These are phyloP conservation scores for Anhinga anhinga DNA, from an alignment of 2,113 vertebrate genomes.

Conservation along the genomic window DNA sequence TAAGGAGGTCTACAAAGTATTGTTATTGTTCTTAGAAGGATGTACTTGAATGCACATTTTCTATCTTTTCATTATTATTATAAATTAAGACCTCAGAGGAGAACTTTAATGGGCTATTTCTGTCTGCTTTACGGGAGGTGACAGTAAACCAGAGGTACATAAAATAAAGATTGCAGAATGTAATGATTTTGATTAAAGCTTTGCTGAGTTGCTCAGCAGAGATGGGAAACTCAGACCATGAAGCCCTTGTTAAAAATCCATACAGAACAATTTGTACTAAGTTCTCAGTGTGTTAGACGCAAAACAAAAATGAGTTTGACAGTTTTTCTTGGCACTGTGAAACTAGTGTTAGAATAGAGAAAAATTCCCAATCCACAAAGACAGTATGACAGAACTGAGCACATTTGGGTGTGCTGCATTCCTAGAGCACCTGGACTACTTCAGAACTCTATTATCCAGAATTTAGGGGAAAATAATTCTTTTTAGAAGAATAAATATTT, in stretches of 20 bases:
- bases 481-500: neutral
- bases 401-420: neutral
- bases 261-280: neutral
- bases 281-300: neutral
- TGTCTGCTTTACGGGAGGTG: neutral
- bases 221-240: neutral
- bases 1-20: neutral
- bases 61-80: neutral
- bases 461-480: neutral
- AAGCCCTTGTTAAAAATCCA: neutral
- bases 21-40: neutral
- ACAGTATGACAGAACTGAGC: neutral
- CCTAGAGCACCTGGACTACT: neutral
- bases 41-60: neutral
- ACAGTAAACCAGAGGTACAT: neutral
- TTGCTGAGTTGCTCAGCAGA: neutral
- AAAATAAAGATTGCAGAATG: neutral
- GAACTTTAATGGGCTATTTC: neutral
- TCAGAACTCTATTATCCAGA: neutral
- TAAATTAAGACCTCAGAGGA: neutral
- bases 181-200: neutral
- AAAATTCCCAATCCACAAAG: neutral
- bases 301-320: neutral
- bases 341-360: neutral
- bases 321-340: neutral